phyloP scores from a whole-genome alignment of 2,888 invertebrate species.

The Drosophila putrida region DNA sequence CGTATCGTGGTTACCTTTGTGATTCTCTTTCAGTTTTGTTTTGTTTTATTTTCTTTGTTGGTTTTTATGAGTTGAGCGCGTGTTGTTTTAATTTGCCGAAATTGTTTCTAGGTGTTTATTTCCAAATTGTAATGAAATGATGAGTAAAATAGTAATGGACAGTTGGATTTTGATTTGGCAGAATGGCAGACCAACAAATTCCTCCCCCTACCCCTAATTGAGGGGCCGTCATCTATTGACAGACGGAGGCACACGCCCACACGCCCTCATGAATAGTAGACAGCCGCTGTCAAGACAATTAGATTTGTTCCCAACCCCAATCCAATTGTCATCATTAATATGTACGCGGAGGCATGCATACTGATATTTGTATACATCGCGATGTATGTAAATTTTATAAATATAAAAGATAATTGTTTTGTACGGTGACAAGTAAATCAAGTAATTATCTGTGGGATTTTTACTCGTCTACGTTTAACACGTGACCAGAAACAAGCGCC shows the following conservation, averaged over 20 bases:
- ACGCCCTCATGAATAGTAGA: constrained; percentile 15
- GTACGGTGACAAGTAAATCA: constrained; percentile 65
- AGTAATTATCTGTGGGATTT: constrained; percentile 63
- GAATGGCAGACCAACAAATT: neutral
- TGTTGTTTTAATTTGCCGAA: constrained; percentile 29
- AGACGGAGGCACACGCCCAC: constrained; percentile 22
- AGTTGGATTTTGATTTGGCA: neutral
- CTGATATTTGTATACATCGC: constrained; percentile 7
- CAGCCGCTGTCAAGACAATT: constrained; percentile 56
- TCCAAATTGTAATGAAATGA: constrained; percentile 4
- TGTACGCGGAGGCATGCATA: constrained; percentile 32
- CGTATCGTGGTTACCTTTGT: neutral
- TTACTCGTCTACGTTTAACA: constrained; percentile 32
- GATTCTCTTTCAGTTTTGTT: constrained; percentile 1
- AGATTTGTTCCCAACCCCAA: constrained; percentile 28
- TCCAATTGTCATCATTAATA: constrained; percentile 40
- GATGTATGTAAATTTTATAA: constrained; percentile 51
- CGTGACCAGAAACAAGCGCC: constrained; percentile 29
- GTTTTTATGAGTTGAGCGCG: constrained; percentile 27
- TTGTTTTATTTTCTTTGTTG: constrained; percentile 8
- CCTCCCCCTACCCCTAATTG: neutral
- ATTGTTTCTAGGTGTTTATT: constrained; percentile 14
- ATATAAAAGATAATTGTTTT: constrained; percentile 48
- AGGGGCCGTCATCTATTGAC: constrained; percentile 9
- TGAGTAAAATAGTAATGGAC: constrained; percentile 1